Base-by-base conservation (phyloP, 2,113 vertebrate species). In the Rattus rattus region DNA sequence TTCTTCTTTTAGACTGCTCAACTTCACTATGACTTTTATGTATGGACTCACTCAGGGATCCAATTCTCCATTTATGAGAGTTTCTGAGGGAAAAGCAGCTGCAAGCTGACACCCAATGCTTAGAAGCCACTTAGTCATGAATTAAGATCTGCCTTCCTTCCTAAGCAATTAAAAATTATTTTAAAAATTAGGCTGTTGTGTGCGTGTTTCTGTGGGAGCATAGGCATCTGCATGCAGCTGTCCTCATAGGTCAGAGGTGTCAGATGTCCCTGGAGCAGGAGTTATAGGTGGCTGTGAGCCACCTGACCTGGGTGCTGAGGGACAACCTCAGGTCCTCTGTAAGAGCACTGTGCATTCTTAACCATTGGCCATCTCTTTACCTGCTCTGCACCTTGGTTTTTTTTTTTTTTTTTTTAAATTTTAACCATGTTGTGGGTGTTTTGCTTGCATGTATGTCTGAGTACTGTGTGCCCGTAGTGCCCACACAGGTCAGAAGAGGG, bases 81-180 rank as follows among this genome's bases (percentile, higher is more conserved):
- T 33, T 91, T 89, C 94, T 88, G 88, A 86, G 88, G 24, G 70
- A 88, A 92, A 80, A 84, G 36, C 1, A 63, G 86, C 52, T n/a
- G 88, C 43, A 80, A 61, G 83, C 2, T 70, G 59, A 92, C 1
- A 19, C 22, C 47, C 4, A 77, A 85, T 28, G 79, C 92, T 65
- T 28, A 79, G 24, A 94, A 80, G 52, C n/a, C 87, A 86, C 67
- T 93, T 72, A 94, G n/a, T 59, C 22, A 54, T 11, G 13, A 84
- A 75, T n/a, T 52, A 73, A 28, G 30, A 30, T 22, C 43, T 30
- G n/a, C 16, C 36, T 84, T 28, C 83, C 61, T 84, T 92, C 79
- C 22, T 90, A n/a, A 2, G 49, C 30, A 67, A n/a, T 19, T 65
- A 65, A 61, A 54, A 17, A 16, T 39, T 59, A 81, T 20, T 81